A percentile compares a stretch with the other conserved stretches of the same genome.
Conservation (phyloP, 2,113 vertebrate genomes). For the Lagopus leucura region DNA sequence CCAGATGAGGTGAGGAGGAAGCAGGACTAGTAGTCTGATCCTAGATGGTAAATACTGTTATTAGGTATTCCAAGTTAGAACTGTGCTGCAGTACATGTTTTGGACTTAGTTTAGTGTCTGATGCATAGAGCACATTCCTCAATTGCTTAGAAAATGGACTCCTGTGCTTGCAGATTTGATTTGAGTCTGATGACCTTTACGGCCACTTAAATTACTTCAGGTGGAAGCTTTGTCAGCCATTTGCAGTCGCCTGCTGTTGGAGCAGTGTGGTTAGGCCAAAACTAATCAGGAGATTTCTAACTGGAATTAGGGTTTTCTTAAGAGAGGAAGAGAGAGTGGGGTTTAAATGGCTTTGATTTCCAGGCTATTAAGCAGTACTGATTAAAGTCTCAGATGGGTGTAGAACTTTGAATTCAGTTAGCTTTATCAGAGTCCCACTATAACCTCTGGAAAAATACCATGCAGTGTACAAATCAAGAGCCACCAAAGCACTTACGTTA, state of each 20-base stretch:
- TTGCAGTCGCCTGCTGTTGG: not conserved
- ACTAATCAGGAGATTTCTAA: not conserved
- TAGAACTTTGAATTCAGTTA: not conserved
- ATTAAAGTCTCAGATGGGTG: slow-evolving; percentile 18
- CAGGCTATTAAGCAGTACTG: slow-evolving; percentile 5
- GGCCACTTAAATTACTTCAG: not conserved
- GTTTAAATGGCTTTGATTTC: slow-evolving; percentile 42
- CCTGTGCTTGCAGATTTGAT: slow-evolving; percentile 6
- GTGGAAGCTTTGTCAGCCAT: not conserved
- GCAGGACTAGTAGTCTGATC: not conserved
- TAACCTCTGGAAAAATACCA: not conserved
- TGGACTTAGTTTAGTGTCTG: not conserved
- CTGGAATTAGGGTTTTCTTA: not conserved
- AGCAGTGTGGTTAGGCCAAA: not conserved
- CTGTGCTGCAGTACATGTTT: not conserved
- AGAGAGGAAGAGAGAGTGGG: not conserved
- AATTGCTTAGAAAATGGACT: not conserved
- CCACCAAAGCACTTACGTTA: not conserved
- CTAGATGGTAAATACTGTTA: rapidly evolving
- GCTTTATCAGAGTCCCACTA: not conserved
- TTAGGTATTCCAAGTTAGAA: not conserved
- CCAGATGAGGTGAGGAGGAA: not conserved
- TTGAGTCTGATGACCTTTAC: not conserved
- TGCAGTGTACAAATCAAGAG: not conserved
- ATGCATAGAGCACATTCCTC: not conserved